Evolutionary conservation across 2,888 invertebrate genomes (phyloP).

Genomic region (Meteorus cinctellus): DNA sequence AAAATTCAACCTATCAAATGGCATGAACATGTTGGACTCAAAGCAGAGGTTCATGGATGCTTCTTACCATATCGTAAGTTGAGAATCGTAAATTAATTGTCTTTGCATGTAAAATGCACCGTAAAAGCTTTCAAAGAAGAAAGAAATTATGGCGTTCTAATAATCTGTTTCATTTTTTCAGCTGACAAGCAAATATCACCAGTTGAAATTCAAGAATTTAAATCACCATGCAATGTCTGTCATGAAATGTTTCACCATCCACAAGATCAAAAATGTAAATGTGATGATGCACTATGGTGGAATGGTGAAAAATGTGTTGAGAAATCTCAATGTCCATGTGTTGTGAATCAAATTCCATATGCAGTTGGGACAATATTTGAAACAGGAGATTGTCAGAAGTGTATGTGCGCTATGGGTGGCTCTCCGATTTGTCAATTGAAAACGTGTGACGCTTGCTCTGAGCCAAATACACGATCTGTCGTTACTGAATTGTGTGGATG

Average conservation of each 20-base stretch:
- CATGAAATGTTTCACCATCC: conserved; percentile 73
- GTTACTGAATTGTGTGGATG: conserved; percentile 81
- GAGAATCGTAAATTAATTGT: background rate
- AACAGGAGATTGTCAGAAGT: conserved; percentile 84
- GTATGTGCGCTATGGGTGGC: conserved; percentile 86
- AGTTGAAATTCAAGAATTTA: background rate
- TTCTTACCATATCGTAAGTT: conserved; percentile 78
- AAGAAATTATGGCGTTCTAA: background rate
- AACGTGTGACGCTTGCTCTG: conserved; percentile 80
- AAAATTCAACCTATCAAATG: conserved; percentile 84
- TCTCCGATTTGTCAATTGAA: conserved; percentile 81
- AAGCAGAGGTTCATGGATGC: conserved; percentile 86
- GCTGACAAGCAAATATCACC: conserved; percentile 29
- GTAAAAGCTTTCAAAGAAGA: too few relatives aligned
- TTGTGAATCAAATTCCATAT: conserved; percentile 81
- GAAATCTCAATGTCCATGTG: conserved; percentile 85
- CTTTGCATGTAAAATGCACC: too few relatives aligned
- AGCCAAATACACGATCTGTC: conserved; percentile 77
- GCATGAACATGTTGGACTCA: conserved; percentile 83
- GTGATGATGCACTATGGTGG: conserved; percentile 78
- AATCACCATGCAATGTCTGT: conserved; percentile 75
- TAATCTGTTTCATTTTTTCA: conserved; percentile 29
- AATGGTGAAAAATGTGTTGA: conserved; percentile 84
- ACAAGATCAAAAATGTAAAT: conserved; percentile 74
- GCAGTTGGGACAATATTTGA: conserved; percentile 82